A percentile compares a stretch with the other conserved stretches of the same genome.
phyloP scores from a whole-genome alignment of 2,888 invertebrate species.

The Epirrhoe alternata region DNA sequence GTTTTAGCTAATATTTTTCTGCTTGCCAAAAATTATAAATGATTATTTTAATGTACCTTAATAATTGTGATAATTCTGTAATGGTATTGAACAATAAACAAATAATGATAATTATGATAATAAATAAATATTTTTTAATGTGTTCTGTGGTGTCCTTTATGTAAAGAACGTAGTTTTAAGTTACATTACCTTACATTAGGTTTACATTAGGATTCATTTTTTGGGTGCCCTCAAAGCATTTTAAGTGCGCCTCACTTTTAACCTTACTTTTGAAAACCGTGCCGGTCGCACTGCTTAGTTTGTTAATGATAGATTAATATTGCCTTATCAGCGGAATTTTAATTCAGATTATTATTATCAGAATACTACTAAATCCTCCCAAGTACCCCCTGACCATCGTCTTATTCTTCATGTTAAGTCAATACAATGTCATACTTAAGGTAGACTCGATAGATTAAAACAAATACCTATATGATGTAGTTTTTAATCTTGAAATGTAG shows the following conservation, averaged over 20 bases:
- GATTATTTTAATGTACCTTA: not conserved
- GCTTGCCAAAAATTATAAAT: conserved; percentile 8
- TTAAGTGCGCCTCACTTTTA: too few relatives aligned
- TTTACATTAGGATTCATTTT: too few relatives aligned
- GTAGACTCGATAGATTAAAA: too few relatives aligned
- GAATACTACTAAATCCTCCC: not conserved
- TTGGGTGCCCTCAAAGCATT: too few relatives aligned
- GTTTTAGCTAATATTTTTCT: not conserved
- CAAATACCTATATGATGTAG: too few relatives aligned
- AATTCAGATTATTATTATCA: conserved; percentile 14
- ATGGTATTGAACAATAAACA: not conserved
- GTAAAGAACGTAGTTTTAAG: too few relatives aligned
- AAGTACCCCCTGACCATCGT: not conserved
- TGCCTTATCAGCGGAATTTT: conserved; percentile 10
- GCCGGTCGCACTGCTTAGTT: not conserved
- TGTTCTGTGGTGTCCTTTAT: too few relatives aligned
- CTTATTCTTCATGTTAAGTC: not conserved
- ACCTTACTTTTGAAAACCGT: too few relatives aligned
- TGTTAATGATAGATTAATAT: not conserved
- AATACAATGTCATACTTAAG: too few relatives aligned
- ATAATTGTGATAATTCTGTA: not conserved
- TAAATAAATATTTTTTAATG: too few relatives aligned
- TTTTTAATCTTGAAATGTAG: too few relatives aligned
- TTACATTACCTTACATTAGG: too few relatives aligned
- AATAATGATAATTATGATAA: not conserved